phyloP scores from a whole-genome alignment of 2,113 vertebrate species.

The Engraulis encrasicolus region DNA sequence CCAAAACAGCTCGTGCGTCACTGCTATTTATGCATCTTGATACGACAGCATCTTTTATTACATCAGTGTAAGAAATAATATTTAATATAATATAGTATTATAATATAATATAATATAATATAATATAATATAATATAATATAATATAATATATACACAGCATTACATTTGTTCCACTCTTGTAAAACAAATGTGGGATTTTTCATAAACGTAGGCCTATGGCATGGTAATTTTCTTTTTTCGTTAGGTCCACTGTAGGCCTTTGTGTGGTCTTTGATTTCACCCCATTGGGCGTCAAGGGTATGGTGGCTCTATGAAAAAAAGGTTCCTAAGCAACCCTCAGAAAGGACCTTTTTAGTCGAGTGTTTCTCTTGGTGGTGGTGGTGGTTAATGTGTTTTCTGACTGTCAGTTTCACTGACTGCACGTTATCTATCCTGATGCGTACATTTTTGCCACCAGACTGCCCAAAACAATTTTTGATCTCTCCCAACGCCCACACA shows the following conservation, averaged over 20 bases:
- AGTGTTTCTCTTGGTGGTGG: background rate
- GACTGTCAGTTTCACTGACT: background rate
- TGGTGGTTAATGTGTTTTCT: background rate
- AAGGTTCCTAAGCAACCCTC: background rate
- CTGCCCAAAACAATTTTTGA: background rate
- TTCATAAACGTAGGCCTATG: no score
- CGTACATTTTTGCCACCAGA: background rate
- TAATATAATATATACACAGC: background rate
- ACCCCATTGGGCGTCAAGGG: no score
- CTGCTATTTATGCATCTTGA: background rate
- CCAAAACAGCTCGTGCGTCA: slow-evolving; percentile 7
- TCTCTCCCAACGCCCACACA: background rate
- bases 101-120: background rate
- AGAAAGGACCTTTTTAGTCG: background rate
- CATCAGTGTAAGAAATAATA: background rate
- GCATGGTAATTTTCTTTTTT: no score
- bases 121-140: background rate
- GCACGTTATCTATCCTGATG: background rate
- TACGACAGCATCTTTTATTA: background rate
- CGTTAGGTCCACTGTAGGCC: no score
- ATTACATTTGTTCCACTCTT: no score
- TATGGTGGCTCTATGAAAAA: background rate
- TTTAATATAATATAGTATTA: background rate
- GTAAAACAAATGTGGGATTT: no score
- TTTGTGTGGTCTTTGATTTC: no score